Conservation (phyloP, 2,113 vertebrate genomes). For the Hyla sarda region DNA sequence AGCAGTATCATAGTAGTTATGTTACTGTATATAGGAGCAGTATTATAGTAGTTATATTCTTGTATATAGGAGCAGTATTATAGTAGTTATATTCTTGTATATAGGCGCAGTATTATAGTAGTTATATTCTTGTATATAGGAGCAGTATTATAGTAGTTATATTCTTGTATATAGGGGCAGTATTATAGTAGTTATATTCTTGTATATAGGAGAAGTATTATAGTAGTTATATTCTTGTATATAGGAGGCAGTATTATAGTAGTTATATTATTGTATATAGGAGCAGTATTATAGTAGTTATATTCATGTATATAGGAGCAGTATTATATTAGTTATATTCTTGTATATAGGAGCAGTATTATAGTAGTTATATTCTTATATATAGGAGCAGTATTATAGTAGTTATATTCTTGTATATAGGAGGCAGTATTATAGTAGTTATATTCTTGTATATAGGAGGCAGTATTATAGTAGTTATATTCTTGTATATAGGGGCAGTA, state of each 20-base stretch:
- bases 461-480: too few species aligned
- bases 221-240: background rate
- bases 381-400: background rate
- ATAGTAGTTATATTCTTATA: background rate
- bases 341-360: constrained; percentile 4
- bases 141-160: constrained; percentile 9
- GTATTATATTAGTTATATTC: constrained; percentile 20
- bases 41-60: too few species aligned
- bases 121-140: too few species aligned
- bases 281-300: constrained; percentile 18
- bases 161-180: background rate
- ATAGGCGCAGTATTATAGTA: too few species aligned
- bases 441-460: background rate
- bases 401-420: constrained; percentile 7
- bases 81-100: too few species aligned
- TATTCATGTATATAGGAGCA: background rate
- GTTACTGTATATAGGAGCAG: too few species aligned
- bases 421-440: background rate
- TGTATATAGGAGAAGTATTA: background rate
- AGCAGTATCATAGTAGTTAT: too few species aligned
- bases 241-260: constrained; percentile 6
- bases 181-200: constrained; percentile 10
- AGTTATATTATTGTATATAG: constrained; percentile 12
- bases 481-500: background rate
- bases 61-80: too few species aligned